These are phyloP conservation scores for Artemia franciscana DNA, from an alignment of 1,140 invertebrate species.

Conservation along the genomic window DNA sequence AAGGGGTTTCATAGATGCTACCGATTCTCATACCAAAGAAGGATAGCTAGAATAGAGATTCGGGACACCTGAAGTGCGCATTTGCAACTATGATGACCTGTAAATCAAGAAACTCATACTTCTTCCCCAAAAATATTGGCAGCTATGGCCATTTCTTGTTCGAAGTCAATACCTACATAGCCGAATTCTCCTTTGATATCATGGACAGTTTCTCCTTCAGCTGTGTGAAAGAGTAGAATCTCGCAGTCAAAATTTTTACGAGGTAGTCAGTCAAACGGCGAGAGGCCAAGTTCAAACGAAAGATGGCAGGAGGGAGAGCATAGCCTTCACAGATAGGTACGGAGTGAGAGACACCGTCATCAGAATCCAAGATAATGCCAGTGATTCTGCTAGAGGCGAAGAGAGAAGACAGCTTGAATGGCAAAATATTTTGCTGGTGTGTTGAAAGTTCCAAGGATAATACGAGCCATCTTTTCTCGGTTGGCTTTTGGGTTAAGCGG, in stretches of 20 bases:
- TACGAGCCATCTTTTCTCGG: too few species aligned
- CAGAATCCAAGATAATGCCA: too few species aligned
- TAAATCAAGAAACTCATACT: slow-evolving; percentile 32
- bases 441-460: too few species aligned
- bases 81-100: slow-evolving; percentile 43
- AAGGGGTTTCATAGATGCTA: slow-evolving; percentile 59
- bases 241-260: too few species aligned
- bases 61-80: slow-evolving; percentile 32
- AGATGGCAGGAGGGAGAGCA: slow-evolving; percentile 27
- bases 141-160: slow-evolving; percentile 29
- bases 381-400: too few species aligned
- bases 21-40: slow-evolving; percentile 64
- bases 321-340: slow-evolving; percentile 63
- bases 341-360: slow-evolving; percentile 67
- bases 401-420: too few species aligned
- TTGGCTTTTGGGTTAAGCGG: too few species aligned
- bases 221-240: slow-evolving; percentile 15
- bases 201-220: slow-evolving; percentile 30
- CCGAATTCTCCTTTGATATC: too few species aligned
- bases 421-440: too few species aligned
- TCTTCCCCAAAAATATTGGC: slow-evolving; percentile 31
- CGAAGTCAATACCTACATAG: slow-evolving; percentile 29
- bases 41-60: slow-evolving; percentile 27
- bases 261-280: too few species aligned
- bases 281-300: slow-evolving; percentile 15